Conservation (phyloP, 2,797 vertebrate species). For the Alectoris magna region DNA sequence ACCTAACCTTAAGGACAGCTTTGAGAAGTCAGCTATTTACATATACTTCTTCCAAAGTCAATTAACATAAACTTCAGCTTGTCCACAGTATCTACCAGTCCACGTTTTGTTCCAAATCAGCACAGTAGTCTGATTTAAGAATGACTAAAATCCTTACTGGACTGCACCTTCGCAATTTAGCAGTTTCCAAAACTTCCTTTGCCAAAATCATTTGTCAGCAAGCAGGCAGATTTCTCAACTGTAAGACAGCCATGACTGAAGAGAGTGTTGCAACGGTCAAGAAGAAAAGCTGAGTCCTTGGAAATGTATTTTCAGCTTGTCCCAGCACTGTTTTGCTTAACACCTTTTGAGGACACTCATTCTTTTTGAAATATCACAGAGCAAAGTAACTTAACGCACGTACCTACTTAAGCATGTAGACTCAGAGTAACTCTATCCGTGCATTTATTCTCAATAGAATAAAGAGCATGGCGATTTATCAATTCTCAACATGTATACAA, state of each 20-base stretch:
- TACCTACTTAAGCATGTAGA: neutral
- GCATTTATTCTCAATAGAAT: neutral
- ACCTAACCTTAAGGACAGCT: neutral
- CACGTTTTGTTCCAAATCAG: neutral
- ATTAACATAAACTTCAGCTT: neutral
- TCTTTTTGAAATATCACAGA: neutral
- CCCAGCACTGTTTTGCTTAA: neutral
- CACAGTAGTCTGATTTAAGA: neutral
- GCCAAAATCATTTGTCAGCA: neutral
- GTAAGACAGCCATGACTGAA: neutral
- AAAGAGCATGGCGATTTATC: neutral
- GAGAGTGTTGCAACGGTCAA: neutral
- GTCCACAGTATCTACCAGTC: neutral
- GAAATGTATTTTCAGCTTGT: neutral
- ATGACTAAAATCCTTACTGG: neutral
- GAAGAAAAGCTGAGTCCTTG: neutral
- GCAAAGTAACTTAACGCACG: neutral
- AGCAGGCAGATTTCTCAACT: slow-evolving; percentile 4
- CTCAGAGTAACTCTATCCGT: neutral
- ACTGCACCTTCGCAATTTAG: neutral
- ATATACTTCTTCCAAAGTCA: neutral
- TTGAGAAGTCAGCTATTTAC: neutral
- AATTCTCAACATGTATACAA: neutral
- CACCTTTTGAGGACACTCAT: neutral
- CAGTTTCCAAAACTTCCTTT: neutral